phyloP scores from a whole-genome alignment of 2,113 vertebrate species.

The Syngnathus typhle region DNA sequence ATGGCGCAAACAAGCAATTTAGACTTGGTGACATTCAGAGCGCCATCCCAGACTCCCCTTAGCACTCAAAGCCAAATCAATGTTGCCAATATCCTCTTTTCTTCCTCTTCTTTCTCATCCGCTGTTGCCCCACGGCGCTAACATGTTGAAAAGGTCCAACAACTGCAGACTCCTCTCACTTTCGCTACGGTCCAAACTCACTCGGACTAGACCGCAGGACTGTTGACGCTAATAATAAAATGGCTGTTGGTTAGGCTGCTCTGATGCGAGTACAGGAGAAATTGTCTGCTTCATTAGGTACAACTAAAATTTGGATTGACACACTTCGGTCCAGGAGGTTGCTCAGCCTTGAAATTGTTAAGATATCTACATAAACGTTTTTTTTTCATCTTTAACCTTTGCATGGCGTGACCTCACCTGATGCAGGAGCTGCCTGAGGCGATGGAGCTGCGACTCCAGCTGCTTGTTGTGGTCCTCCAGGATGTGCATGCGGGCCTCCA shows the following conservation, averaged over 20 bases:
- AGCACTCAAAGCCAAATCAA: slow-evolving; percentile 38
- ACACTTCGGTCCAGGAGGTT: neutral
- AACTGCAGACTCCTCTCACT: slow-evolving; percentile 45
- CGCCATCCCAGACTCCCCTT: slow-evolving; percentile 28
- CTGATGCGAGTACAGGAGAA: neutral
- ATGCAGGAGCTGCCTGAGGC: slow-evolving; percentile 89
- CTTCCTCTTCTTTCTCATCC: slow-evolving; percentile 12
- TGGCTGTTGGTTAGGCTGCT: neutral
- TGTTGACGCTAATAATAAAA: slow-evolving; percentile 14
- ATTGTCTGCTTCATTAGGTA: neutral
- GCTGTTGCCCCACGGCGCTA: slow-evolving; percentile 17
- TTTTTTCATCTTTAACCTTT: too few relatives aligned
- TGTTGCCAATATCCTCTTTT: slow-evolving; percentile 8
- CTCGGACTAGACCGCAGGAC: slow-evolving; percentile 30
- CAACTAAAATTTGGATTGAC: neutral
- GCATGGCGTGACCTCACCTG: slow-evolving; percentile 71
- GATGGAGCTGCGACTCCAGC: slow-evolving; percentile 91
- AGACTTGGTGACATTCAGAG: slow-evolving; percentile 36
- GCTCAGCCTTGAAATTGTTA: neutral
- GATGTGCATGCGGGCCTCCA: slow-evolving; percentile 96
- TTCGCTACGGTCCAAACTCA: slow-evolving; percentile 42
- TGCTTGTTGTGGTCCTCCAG: slow-evolving; percentile 97
- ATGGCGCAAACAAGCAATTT: slow-evolving; percentile 15
- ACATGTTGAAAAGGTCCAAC: slow-evolving; percentile 30
- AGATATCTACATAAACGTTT: neutral